Evolutionary conservation across 2,113 vertebrate genomes (phyloP).

Genomic region (Genyomyrus donnyi): DNA sequence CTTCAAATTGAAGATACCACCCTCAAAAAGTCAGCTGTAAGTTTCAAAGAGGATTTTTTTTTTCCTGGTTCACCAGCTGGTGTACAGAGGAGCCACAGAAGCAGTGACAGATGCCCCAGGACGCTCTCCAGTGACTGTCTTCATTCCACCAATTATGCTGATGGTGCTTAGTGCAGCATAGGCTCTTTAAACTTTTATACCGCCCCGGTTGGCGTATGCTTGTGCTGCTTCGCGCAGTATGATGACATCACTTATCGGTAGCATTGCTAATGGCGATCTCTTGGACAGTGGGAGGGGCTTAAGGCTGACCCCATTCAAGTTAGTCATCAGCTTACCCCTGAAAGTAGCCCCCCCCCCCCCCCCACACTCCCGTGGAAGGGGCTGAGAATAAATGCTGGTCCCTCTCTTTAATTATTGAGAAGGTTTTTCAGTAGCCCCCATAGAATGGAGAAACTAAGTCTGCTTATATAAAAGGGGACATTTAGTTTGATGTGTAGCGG

Average conservation of each 20-base stretch:
- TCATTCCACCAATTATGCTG: not conserved
- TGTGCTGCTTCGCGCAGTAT: not conserved
- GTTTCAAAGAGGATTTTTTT: not conserved
- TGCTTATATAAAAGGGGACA: not conserved
- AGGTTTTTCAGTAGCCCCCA: not conserved
- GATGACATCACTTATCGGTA: not conserved
- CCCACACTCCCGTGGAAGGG: too few relatives aligned
- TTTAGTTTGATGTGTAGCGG: not conserved
- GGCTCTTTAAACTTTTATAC: not conserved
- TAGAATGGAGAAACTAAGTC: not conserved
- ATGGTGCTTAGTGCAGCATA: not conserved
- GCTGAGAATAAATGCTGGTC: not conserved
- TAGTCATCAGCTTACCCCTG: not conserved
- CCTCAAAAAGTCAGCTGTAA: not conserved
- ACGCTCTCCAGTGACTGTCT: not conserved
- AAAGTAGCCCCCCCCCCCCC: not conserved
- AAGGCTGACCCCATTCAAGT: not conserved
- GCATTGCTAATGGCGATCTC: not conserved
- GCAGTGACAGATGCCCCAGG: not conserved
- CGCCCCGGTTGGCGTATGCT: not conserved
- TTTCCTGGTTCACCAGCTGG: not conserved
- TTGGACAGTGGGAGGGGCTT: not conserved
- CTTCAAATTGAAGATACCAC: not conserved
- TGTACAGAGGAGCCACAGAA: not conserved
- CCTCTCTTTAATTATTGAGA: constrained; percentile 14